phyloP scores from a whole-genome alignment of 2,113 vertebrate species.

The Amphiprion ocellaris region DNA sequence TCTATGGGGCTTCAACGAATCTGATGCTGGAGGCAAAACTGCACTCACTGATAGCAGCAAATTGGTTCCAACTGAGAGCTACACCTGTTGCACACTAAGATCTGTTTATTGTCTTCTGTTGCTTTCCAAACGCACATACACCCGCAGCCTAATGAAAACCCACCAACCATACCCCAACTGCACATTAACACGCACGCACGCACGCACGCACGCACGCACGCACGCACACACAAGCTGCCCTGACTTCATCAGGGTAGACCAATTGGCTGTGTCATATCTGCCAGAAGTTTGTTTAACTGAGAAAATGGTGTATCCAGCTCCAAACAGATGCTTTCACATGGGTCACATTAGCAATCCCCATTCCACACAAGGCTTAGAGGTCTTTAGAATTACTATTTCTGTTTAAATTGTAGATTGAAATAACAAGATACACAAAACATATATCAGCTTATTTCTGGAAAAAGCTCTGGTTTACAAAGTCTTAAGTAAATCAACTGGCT shows the following conservation, averaged over 20 bases:
- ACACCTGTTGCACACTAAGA: slow-evolving; percentile 68
- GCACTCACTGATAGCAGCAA: slow-evolving; percentile 66
- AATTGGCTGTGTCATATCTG: slow-evolving; percentile 55
- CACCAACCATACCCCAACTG: neutral
- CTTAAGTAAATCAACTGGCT: slow-evolving; percentile 15
- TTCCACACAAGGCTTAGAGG: slow-evolving; percentile 5
- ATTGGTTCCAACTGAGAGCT: slow-evolving; percentile 62
- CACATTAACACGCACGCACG: slow-evolving; percentile 3
- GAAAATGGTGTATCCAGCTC: slow-evolving; percentile 32
- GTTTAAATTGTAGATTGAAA: slow-evolving; percentile 8
- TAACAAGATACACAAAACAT: neutral
- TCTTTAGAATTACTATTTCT: neutral
- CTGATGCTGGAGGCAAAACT: slow-evolving; percentile 63
- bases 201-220: neutral
- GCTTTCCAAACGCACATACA: slow-evolving; percentile 37
- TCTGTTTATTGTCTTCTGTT: slow-evolving; percentile 55
- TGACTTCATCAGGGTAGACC: slow-evolving; percentile 52
- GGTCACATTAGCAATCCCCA: slow-evolving; percentile 10
- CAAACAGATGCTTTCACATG: slow-evolving; percentile 36
- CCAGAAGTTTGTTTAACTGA: slow-evolving; percentile 45
- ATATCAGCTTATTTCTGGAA: slow-evolving; percentile 2
- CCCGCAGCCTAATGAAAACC: slow-evolving; percentile 44
- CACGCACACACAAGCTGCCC: neutral
- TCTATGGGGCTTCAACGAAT: slow-evolving; percentile 47
- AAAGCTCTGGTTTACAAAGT: slow-evolving; percentile 16